Percentiles rank a stretch among this genome's conserved stretches.
These are phyloP conservation scores for Neodontobutis hainanensis DNA, from an alignment of 2,113 vertebrate genomes.

Conservation along the genomic window DNA sequence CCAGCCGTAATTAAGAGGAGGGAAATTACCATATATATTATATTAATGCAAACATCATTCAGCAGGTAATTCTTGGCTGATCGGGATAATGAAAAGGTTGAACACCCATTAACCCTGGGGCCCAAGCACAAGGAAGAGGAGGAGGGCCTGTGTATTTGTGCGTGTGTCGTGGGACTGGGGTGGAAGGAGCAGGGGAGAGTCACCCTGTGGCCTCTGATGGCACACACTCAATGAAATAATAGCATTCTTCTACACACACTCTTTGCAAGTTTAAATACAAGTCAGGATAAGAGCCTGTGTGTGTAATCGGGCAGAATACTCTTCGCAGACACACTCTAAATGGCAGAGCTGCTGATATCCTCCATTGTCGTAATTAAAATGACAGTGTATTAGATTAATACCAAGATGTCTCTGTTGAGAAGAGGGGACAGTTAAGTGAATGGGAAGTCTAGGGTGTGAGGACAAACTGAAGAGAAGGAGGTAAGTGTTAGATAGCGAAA, in stretches of 20 bases:
- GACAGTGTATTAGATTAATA: slow-evolving; percentile 89
- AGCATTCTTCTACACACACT: slow-evolving; percentile 54
- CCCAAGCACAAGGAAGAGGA: slow-evolving; percentile 91
- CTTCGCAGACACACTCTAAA: slow-evolving; percentile 48
- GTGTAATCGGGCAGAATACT: slow-evolving; percentile 10
- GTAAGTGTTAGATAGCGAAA: slow-evolving; percentile 1
- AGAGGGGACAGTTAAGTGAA: slow-evolving; percentile 49
- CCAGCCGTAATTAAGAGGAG: slow-evolving; percentile 99
- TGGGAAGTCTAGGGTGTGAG: slow-evolving; percentile 59
- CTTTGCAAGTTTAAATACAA: slow-evolving; percentile 55
- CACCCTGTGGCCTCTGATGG: slow-evolving; percentile 57
- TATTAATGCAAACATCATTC: slow-evolving; percentile 99
- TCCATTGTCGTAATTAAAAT: slow-evolving; percentile 95
- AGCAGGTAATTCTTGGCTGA: slow-evolving; percentile 99
- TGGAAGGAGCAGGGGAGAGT: slow-evolving; percentile 55
- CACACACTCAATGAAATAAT: slow-evolving; percentile 54
- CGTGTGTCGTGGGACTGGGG: slow-evolving; percentile 33
- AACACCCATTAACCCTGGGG: slow-evolving; percentile 99
- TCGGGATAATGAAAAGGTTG: slow-evolving; percentile 99
- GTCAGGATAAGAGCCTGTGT: slow-evolving; percentile 22
- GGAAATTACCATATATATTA: slow-evolving; percentile 99
- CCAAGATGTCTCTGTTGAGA: slow-evolving; percentile 88
- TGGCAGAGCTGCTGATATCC: slow-evolving; percentile 86
- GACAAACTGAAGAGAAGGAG: slow-evolving; percentile 59
- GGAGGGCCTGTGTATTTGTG: slow-evolving; percentile 84